These are phyloP conservation scores for Acanthisitta chloris DNA, from an alignment of 2,113 vertebrate genomes.

Conservation along the genomic window DNA sequence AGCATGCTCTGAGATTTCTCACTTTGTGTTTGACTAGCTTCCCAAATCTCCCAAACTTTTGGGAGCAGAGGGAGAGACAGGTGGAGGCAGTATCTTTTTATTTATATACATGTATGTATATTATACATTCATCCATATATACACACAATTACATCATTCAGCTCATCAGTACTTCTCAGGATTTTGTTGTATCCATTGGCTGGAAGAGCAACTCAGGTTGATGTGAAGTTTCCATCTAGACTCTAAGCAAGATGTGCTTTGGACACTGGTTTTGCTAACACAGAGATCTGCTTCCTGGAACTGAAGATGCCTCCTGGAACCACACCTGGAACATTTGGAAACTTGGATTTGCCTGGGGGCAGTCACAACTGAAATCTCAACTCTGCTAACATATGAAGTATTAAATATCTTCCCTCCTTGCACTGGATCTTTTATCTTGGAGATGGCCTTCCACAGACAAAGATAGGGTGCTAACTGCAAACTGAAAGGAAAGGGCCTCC, in stretches of 20 bases:
- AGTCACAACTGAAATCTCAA: neutral
- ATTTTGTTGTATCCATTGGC: neutral
- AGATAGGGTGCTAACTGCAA: neutral
- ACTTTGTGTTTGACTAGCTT: neutral
- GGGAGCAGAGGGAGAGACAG: neutral
- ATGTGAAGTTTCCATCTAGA: constrained; percentile 34
- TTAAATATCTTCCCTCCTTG: neutral
- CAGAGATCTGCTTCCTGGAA: constrained; percentile 31
- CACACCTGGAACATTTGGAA: constrained; percentile 48
- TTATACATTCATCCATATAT: neutral
- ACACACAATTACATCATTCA: neutral
- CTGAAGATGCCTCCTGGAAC: constrained; percentile 43
- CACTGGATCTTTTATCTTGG: neutral
- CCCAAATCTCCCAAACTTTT: neutral
- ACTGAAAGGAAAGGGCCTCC: neutral
- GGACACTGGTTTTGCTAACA: neutral
- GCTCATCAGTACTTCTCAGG: neutral
- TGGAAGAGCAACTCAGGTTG: neutral
- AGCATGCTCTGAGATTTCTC: neutral
- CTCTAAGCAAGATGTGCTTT: constrained; percentile 2
- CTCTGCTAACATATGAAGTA: neutral
- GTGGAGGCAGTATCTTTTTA: neutral
- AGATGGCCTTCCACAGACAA: neutral
- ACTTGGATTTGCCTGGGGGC: constrained; percentile 13
- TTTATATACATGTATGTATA: fast-evolving